Percentiles rank a stretch among this genome's conserved stretches.
These are phyloP conservation scores for Microvelia longipes DNA, from an alignment of 1,140 invertebrate species.

Conservation along the genomic window DNA sequence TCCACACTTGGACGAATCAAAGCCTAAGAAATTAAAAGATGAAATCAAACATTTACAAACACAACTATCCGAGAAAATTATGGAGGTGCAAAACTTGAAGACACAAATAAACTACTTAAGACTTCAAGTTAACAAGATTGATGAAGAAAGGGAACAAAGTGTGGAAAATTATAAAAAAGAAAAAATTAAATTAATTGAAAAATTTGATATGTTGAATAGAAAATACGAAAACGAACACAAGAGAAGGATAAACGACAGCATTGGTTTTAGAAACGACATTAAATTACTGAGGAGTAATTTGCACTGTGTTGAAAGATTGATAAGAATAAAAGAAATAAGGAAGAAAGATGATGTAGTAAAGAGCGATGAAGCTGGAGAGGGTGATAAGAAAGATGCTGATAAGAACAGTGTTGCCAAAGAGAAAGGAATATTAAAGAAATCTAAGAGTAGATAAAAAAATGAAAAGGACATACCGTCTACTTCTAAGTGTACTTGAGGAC, in stretches of 20 bases:
- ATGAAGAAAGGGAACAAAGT: neutral
- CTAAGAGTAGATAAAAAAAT: too few species aligned
- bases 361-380: too few species aligned
- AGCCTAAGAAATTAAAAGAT: neutral
- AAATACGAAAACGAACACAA: conserved; percentile 11
- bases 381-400: too few species aligned
- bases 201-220: conserved; percentile 7
- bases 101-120: neutral
- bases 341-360: too few species aligned
- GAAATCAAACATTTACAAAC: neutral
- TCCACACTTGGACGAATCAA: conserved; percentile 1
- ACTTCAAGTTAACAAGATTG: conserved; percentile 1
- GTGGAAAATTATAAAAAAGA: neutral
- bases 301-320: conserved; percentile 8
- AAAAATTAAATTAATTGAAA: conserved; percentile 4
- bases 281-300: conserved; percentile 9
- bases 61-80: conserved; percentile 4
- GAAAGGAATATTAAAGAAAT: too few species aligned
- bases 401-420: too few species aligned
- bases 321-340: conserved; percentile 6
- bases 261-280: conserved; percentile 12
- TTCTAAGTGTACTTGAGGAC: too few species aligned
- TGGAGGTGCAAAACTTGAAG: neutral
- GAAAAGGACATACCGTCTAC: too few species aligned
- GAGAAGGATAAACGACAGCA: conserved; percentile 10